These are phyloP conservation scores for Machimus rusticus DNA, from an alignment of 2,888 invertebrate genomes.

Conservation along the genomic window DNA sequence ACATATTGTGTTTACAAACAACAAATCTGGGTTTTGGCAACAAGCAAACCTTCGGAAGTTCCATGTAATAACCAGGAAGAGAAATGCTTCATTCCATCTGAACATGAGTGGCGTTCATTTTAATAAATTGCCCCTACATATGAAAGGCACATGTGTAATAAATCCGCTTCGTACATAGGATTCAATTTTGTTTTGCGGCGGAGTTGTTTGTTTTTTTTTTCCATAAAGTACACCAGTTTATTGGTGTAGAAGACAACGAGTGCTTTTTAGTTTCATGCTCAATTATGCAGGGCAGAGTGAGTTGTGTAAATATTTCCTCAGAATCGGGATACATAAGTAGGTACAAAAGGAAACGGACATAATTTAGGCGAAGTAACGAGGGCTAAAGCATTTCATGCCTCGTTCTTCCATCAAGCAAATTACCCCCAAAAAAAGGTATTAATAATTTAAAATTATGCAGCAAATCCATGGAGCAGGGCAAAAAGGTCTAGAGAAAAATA, in stretches of 20 bases:
- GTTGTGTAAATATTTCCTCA: background rate
- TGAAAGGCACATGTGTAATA: background rate
- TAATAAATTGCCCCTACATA: background rate
- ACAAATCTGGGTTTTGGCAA: background rate
- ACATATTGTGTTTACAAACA: background rate
- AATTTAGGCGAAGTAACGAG: background rate
- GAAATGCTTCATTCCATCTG: background rate
- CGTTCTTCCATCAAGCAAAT: background rate
- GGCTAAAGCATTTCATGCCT: background rate
- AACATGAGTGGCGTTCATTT: background rate
- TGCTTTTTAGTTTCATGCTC: background rate
- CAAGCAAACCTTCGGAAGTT: background rate
- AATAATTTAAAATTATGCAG: conserved; percentile 14
- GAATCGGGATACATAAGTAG: background rate
- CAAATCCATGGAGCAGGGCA: background rate
- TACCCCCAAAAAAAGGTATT: background rate
- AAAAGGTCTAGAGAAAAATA: background rate
- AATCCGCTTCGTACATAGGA: background rate
- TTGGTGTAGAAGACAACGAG: background rate
- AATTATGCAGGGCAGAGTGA: background rate
- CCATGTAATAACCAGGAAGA: background rate
- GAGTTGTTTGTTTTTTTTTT: background rate
- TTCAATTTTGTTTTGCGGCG: background rate
- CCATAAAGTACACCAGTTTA: background rate
- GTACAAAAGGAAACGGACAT: background rate